phyloP scores from a whole-genome alignment of 2,797 vertebrate species.

The Lacerta viridis region DNA sequence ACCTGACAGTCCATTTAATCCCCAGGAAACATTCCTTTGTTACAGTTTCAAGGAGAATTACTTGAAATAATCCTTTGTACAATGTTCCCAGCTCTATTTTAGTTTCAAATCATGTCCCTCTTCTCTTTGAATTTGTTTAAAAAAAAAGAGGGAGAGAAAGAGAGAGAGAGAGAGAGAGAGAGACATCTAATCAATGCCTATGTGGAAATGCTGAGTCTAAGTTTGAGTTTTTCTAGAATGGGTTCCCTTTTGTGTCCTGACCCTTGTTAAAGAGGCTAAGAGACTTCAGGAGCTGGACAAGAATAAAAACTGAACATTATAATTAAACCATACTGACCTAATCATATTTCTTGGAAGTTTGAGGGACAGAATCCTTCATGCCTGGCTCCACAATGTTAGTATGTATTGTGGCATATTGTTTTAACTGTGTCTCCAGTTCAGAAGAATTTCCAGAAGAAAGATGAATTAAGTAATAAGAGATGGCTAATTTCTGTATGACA shows the following conservation, averaged over 20 bases:
- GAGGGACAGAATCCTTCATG: constrained; percentile 52
- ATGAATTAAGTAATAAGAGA: constrained; percentile 60
- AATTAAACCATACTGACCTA: constrained; percentile 69
- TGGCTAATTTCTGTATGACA: constrained; percentile 52
- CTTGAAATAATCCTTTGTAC: constrained; percentile 89
- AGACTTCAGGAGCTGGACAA: constrained; percentile 71
- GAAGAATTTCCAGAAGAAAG: constrained; percentile 51
- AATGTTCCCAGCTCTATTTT: constrained; percentile 83
- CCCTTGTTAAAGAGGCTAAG: constrained; percentile 72
- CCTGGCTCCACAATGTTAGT: background rate
- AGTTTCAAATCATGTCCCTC: constrained; percentile 84
- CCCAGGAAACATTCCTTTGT: constrained; percentile 87
- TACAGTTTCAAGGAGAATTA: constrained; percentile 88
- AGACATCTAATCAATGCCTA: constrained; percentile 81
- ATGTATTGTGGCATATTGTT: constrained; percentile 40
- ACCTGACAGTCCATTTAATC: constrained; percentile 89
- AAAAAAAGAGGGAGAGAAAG: constrained; percentile 25
- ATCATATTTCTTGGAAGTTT: constrained; percentile 56
- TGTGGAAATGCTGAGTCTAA: constrained; percentile 78
- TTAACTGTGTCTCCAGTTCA: constrained; percentile 75
- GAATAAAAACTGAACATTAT: constrained; percentile 72
- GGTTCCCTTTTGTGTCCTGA: constrained; percentile 78
- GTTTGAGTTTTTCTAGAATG: constrained; percentile 75
- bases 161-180: constrained; percentile 66
- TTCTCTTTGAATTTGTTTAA: constrained; percentile 80